Evolutionary conservation across 1,140 invertebrate genomes (phyloP), one percentile per base, ranked within the genome.

Genomic region (Ctenoplectra terminalis): DNA sequence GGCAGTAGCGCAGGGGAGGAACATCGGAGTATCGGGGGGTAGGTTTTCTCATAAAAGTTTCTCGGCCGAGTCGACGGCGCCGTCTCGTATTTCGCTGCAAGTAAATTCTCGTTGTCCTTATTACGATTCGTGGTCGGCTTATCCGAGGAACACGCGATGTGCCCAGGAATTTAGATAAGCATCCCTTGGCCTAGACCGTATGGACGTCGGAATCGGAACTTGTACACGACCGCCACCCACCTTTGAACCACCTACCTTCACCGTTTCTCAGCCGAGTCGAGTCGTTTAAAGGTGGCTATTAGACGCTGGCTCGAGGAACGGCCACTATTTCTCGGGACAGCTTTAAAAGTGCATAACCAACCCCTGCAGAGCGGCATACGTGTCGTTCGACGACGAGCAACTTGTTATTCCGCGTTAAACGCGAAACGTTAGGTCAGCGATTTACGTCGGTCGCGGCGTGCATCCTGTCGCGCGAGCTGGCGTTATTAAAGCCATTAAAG

Each of bases 71-170:
- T 61, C 37, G 58, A 56, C 67, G 67, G 50, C n/a, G n/a, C n/a
- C n/a, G 46, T 56, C 52, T 72, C 69, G 69, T 67, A 83, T 81
- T 85, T n/a, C n/a, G n/a, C n/a, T n/a, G n/a, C n/a, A 87, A 87
- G 71, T 81, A 81, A 85, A 73, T 90, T 82, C 79, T 86, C 87
- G 87, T 90, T 87, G 85, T 87, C 85, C 81, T 86, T 90, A 88
- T 88, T 91, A 85, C 87, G 70, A 79, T 63, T 81, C 58, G 52
- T 56, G 77, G 56, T 60, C 66, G 72, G 84, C 83, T 91, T 90
- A 90, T 89, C 88, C 87, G 48, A 37, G 40, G 79, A 58, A 87
- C 89, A 90, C 88, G 89, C 87, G 88, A 90, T 87, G 80, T 74
- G 81, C 71, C 34, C 17, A 40, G 60, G 74, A 89, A 88, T 89